Base-by-base conservation (phyloP, 2,113 vertebrate species). In the Chlamydotis undulata region DNA sequence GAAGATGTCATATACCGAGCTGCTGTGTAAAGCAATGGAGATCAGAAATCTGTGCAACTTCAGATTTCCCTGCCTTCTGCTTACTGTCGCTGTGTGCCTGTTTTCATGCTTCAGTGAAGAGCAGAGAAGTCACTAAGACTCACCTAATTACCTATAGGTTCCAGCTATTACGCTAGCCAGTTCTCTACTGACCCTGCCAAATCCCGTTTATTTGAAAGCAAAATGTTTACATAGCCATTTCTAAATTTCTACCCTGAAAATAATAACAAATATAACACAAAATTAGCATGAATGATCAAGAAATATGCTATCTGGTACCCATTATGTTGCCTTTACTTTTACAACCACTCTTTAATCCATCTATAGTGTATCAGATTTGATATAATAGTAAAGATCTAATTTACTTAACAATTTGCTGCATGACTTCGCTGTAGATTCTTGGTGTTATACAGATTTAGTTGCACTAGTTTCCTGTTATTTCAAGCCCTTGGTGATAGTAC, bases 161-260 rank as follows among this genome's bases (percentile, higher is more conserved):
- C 60, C 93, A 95, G 74, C 57, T 64, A 87, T 91, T 93, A 89
- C 37, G 33, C 39, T 31, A 80, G 73, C 81, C 87, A 84, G 65
- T 33, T 71, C 24, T 79, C 80, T 79, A 52, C 9, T 79, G 91
- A 96, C 74, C 60, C 70, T 92, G 89, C 25, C 94, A 96, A 85
- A 84, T 43, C 50, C 14, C 5, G 3, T 87, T 92, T 63, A 95
- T n/a, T 8, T 73, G 69, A 68, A 89, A 94, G 28, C 1, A 2
- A 79, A 92, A 87, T 84, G 37, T 96, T 96, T 94, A 89, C n/a
- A 79, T 6, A 82, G 55, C 6, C 74, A 65, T 69, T 94, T 85
- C 64, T 35, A 79, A 92, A 92, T 79, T 73, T 77, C 83, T 69
- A 83, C 18, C 37, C 45, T 67, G 41, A 78, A 92, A 95, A 87